Conservation (phyloP, 2,797 vertebrate species). For the Phrynocephalus guinanensis region DNA sequence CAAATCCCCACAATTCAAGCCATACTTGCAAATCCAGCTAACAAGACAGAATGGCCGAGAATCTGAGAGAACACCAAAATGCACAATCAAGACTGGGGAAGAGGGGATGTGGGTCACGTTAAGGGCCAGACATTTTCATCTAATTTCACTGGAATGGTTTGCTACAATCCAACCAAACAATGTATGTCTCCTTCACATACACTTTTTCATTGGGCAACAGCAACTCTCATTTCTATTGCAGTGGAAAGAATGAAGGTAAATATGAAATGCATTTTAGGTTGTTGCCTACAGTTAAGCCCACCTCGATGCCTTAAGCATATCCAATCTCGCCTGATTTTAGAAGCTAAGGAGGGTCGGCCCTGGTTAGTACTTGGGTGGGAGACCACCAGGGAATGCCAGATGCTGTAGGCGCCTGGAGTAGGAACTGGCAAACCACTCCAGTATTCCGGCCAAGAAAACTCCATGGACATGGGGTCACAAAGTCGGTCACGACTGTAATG, state of each 20-base stretch:
- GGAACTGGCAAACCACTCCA: no score
- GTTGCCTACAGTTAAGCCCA: neutral
- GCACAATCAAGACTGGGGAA: neutral
- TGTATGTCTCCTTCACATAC: neutral
- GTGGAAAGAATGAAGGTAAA: neutral
- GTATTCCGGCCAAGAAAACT: no score
- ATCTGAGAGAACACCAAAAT: neutral
- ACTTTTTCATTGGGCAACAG: neutral
- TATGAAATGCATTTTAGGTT: neutral
- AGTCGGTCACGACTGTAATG: no score
- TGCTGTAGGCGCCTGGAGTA: no score
- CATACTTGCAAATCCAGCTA: neutral
- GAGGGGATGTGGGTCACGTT: neutral
- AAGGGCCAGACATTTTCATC: slow-evolving; percentile 1
- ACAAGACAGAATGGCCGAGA: neutral
- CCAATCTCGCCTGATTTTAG: no score
- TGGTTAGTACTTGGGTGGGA: no score
- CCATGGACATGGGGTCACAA: no score
- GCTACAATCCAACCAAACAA: neutral
- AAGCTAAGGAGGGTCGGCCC: no score
- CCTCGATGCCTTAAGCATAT: no score
- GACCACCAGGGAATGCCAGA: no score
- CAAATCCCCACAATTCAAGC: slow-evolving; percentile 29
- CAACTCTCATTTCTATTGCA: neutral
- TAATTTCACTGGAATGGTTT: neutral